These are phyloP conservation scores for Nymphalis c-album DNA, from an alignment of 2,888 invertebrate species.

Conservation along the genomic window DNA sequence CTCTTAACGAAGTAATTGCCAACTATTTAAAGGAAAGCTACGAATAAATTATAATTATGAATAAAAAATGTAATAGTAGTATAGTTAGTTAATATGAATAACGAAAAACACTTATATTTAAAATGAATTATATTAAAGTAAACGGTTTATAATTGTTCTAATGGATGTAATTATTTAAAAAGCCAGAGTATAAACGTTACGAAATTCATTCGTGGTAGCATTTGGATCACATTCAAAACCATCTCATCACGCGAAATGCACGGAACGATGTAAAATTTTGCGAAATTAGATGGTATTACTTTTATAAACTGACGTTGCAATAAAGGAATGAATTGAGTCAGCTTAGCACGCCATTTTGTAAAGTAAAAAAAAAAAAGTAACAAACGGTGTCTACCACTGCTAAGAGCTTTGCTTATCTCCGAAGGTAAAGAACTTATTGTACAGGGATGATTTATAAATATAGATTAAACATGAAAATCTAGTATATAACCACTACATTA, in stretches of 20 bases:
- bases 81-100: too few relatives aligned
- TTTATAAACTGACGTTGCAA: slow-evolving; percentile 24
- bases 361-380: too few relatives aligned
- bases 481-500: too few relatives aligned
- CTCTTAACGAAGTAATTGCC: not conserved
- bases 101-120: too few relatives aligned
- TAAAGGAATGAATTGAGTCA: slow-evolving; percentile 4
- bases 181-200: slow-evolving; percentile 11
- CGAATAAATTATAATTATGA: too few relatives aligned
- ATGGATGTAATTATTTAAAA: slow-evolving; percentile 20
- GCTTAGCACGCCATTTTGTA: not conserved
- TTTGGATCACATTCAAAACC: slow-evolving; percentile 36
- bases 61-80: too few relatives aligned
- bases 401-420: too few relatives aligned
- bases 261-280: slow-evolving; percentile 30
- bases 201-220: slow-evolving; percentile 20
- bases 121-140: too few relatives aligned
- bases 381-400: too few relatives aligned
- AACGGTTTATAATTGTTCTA: not conserved
- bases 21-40: not conserved
- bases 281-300: slow-evolving; percentile 29
- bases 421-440: too few relatives aligned
- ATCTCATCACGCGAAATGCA: slow-evolving; percentile 35
- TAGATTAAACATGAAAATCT: too few relatives aligned
- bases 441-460: too few relatives aligned